Percentiles rank a stretch among this genome's conserved stretches.
Evolutionary conservation across 1,140 invertebrate species (phyloP).

Genomic region (Nautilus pompilius): DNA sequence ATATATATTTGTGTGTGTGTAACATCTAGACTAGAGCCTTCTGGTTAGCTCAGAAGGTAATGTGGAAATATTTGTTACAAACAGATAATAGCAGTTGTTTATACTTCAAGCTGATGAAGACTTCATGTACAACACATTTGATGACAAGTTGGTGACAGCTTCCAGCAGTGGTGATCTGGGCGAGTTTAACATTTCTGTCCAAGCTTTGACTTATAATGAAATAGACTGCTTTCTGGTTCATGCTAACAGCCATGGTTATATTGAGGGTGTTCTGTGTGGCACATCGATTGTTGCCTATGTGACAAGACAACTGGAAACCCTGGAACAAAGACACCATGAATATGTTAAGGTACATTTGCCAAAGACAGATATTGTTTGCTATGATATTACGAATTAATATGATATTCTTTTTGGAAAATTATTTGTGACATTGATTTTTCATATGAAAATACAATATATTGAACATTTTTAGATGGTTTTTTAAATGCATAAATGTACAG

Average conservation of each 20-base stretch:
- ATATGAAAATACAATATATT: no score
- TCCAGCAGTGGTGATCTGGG: slow-evolving; percentile 54
- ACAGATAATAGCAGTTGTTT: background rate
- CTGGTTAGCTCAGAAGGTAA: background rate
- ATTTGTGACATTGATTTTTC: no score
- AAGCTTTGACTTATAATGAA: slow-evolving; percentile 36
- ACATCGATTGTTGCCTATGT: slow-evolving; percentile 53
- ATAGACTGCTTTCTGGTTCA: slow-evolving; percentile 51
- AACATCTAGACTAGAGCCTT: background rate
- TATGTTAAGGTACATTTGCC: slow-evolving; percentile 52
- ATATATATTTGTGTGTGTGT: background rate
- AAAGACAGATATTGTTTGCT: no score
- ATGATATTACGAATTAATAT: no score
- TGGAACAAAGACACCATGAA: slow-evolving; percentile 55
- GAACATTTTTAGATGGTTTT: no score
- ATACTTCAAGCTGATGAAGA: slow-evolving; percentile 39
- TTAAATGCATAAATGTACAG: no score
- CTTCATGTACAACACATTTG: slow-evolving; percentile 51
- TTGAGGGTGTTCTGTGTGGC: slow-evolving; percentile 54
- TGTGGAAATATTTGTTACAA: background rate
- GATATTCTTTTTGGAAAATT: no score
- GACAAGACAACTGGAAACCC: slow-evolving; percentile 46
- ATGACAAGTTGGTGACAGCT: slow-evolving; percentile 49
- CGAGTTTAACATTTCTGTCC: slow-evolving; percentile 49
- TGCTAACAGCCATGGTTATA: slow-evolving; percentile 53